phyloP scores from a whole-genome alignment of 2,888 invertebrate genomes.

The Tenodera sinensis region DNA sequence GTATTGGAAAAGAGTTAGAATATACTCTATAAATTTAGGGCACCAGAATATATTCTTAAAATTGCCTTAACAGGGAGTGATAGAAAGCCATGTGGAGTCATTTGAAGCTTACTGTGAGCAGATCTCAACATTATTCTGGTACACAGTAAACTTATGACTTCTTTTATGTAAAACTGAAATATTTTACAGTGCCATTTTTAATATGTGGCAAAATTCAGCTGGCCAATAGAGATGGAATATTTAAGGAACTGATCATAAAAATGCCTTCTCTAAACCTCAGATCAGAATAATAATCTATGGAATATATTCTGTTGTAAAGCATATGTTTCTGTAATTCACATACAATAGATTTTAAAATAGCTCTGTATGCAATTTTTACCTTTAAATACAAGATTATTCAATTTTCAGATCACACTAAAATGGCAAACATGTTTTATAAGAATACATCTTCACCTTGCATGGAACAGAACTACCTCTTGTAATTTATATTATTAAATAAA shows the following conservation, averaged over 20 bases:
- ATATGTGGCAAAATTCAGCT: too few species aligned
- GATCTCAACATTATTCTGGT: too few species aligned
- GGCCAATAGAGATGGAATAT: background rate
- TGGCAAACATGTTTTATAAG: background rate
- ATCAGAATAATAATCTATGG: background rate
- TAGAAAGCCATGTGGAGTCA: too few species aligned
- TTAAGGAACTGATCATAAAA: background rate
- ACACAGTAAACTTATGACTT: too few species aligned
- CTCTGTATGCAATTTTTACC: background rate
- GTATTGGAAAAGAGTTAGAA: too few species aligned
- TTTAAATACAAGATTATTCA: background rate
- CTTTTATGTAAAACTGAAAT: too few species aligned
- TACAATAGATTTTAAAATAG: background rate
- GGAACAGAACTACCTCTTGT: background rate
- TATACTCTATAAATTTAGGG: too few species aligned
- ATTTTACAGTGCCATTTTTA: too few species aligned
- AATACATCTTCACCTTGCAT: background rate
- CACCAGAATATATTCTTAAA: too few species aligned
- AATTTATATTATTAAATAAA: background rate
- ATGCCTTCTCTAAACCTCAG: background rate
- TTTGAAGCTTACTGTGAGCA: too few species aligned
- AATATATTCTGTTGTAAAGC: background rate
- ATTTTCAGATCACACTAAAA: background rate
- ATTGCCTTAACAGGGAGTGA: too few species aligned
- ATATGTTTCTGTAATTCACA: background rate